These are phyloP conservation scores for Venusia cambrica DNA, from an alignment of 2,888 invertebrate species.

Conservation along the genomic window DNA sequence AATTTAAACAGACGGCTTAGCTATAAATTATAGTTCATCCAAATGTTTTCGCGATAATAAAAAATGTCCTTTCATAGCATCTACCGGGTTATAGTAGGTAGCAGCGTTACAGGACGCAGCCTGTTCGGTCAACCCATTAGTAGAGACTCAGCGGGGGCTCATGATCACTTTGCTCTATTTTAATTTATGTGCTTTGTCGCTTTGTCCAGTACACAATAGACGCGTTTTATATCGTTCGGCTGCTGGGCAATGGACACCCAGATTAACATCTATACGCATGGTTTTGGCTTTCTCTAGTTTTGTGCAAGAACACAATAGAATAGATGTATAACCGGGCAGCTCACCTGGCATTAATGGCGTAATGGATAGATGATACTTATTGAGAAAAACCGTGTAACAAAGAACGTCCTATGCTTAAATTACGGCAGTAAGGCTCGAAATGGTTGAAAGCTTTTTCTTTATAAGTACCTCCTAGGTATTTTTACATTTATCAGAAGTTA, in stretches of 20 bases:
- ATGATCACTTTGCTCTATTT: slow-evolving; percentile 78
- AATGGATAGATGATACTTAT: slow-evolving; percentile 40
- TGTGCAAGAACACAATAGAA: slow-evolving; percentile 71
- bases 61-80: slow-evolving; percentile 35
- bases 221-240: slow-evolving; percentile 71
- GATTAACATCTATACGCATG: slow-evolving; percentile 74
- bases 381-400: slow-evolving; percentile 31
- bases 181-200: slow-evolving; percentile 79
- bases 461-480: too few species aligned
- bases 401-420: slow-evolving; percentile 1
- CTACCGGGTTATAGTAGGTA: slow-evolving; percentile 27
- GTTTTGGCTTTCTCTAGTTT: slow-evolving; percentile 74
- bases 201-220: slow-evolving; percentile 64
- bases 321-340: slow-evolving; percentile 51
- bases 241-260: slow-evolving; percentile 79
- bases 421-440: too few species aligned
- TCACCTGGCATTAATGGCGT: slow-evolving; percentile 72
- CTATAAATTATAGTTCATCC: slow-evolving; percentile 26
- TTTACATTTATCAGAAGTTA: too few species aligned
- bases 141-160: slow-evolving; percentile 64
- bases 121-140: slow-evolving; percentile 74
- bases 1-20: too few species aligned
- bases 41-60: slow-evolving; percentile 30
- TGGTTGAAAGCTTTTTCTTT: too few species aligned
- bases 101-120: slow-evolving; percentile 28